Conservation (phyloP, 2,797 vertebrate genomes). For the Cuniculus paca region DNA sequence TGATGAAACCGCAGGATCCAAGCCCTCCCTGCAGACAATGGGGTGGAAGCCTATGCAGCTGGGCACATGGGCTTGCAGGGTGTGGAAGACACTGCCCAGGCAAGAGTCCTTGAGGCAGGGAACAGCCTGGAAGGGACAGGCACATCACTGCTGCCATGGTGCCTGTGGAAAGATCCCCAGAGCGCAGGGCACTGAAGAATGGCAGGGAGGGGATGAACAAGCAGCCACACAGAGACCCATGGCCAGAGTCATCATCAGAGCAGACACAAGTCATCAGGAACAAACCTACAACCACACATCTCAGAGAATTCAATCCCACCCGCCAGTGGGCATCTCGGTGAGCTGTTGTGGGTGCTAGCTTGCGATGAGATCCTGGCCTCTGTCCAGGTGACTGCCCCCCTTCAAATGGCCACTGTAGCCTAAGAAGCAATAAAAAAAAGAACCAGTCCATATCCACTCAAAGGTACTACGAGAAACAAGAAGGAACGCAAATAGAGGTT, state of each 20-base stretch:
- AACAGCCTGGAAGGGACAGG: background rate
- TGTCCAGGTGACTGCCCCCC: background rate
- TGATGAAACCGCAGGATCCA: background rate
- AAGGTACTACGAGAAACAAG: background rate
- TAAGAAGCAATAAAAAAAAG: background rate
- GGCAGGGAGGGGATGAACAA: background rate
- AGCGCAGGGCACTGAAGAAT: background rate
- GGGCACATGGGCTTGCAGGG: background rate
- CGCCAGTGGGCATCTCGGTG: background rate
- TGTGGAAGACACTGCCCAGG: background rate
- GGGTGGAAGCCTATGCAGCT: background rate
- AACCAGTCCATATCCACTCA: background rate
- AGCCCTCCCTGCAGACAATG: background rate
- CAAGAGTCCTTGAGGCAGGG: background rate
- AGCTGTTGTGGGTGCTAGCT: background rate
- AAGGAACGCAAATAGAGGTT: background rate
- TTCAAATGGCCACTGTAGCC: background rate
- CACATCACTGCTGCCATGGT: background rate
- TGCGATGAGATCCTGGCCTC: background rate
- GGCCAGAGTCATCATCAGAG: background rate
- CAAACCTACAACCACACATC: background rate
- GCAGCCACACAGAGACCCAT: background rate
- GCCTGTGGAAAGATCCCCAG: background rate
- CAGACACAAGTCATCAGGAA: background rate
- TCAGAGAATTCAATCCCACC: slow-evolving; percentile 26